Evolutionary conservation across 2,113 vertebrate species (phyloP), one percentile per base, ranked within the genome.

Genomic region (Gila orcuttii): DNA sequence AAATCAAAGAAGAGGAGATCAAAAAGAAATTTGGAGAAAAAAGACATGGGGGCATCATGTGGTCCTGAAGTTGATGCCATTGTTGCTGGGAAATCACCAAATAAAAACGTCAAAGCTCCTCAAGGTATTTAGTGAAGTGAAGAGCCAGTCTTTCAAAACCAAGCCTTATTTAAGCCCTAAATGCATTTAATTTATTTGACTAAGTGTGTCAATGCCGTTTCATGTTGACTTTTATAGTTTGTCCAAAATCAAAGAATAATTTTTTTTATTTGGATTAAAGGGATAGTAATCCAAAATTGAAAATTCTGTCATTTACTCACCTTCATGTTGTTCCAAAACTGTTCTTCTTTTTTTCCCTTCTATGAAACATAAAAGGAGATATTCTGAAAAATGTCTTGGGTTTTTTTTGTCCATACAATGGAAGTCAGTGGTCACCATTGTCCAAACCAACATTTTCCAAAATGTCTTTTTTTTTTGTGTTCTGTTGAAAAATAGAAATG

Each of bases 1-100:
- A 89, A 47, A 80, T 82, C 59, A 76, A 85, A 73, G 66, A 89
- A 68, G 79, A 82, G 74, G 31, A 57, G 36, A 33, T 31, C 79
- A 52, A 89, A 77, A 77, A 73, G 25, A 47, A 81, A 75, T 33
- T 4, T 6, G 0, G 88, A 31, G n/a, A 84, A 85, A 52, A 71
- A 73, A 21, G 31, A 17, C 15, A 59, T 78, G 69, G 62, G 8
- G 1, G 2, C 3, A 3, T 21, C 3, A 3, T 21, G 7, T 2
- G 42, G 42, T 23, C 52, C 79, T 45, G 83, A 68, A 82, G 60
- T 59, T 36, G 66, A 83, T 0, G 1, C 12, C 12, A 5, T 52
- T 28, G 28, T 45, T 79, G 36, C 71, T 66, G 66, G 85, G 52
- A 59, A 74, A 31, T 6, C 55, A 21, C 42, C 52, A n/a, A 47